Conservation (phyloP, 2,797 vertebrate species). For the Hipposideros larvatus region DNA sequence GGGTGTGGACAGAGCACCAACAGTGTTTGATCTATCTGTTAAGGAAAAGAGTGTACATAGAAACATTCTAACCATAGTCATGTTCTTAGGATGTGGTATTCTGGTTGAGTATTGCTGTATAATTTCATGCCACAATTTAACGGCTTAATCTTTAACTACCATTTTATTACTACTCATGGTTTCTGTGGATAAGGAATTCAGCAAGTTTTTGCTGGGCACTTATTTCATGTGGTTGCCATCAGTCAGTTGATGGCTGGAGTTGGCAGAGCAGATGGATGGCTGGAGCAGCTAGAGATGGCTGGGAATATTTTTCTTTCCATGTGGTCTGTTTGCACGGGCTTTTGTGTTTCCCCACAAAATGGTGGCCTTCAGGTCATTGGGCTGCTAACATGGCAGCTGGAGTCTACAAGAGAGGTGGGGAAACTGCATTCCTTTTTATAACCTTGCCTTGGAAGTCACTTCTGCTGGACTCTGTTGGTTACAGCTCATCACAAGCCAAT, state of each 20-base stretch:
- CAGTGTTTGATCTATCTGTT: background rate
- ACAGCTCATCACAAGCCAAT: background rate
- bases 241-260: background rate
- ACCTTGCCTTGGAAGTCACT: background rate
- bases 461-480: background rate
- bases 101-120: background rate
- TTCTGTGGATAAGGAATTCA: background rate
- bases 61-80: background rate
- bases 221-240: background rate
- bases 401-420: background rate
- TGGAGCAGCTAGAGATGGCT: background rate
- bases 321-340: background rate
- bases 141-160: background rate
- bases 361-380: background rate
- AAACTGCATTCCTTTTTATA: constrained; percentile 15
- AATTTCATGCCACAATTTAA: background rate
- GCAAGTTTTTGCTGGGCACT: background rate
- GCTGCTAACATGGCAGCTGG: background rate
- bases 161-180: background rate
- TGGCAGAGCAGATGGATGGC: background rate
- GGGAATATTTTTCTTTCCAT: background rate
- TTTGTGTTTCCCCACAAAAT: background rate
- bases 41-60: background rate
- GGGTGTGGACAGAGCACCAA: background rate
- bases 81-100: background rate